Evolutionary conservation across 2,113 vertebrate genomes (phyloP).

Genomic region (Ciconia maguari): DNA sequence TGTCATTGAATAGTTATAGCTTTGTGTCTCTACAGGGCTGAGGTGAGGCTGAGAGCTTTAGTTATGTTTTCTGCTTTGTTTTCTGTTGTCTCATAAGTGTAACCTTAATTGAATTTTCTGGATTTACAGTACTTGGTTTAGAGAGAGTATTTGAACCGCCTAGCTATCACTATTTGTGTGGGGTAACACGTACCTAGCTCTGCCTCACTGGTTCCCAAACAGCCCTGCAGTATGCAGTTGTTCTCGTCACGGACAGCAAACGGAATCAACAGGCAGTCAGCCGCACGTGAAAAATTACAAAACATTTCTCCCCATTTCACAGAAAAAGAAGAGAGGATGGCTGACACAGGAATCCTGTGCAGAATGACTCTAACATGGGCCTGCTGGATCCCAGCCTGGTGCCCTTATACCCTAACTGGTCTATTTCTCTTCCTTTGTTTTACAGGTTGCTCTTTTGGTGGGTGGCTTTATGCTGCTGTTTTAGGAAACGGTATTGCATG

Average conservation of each 20-base stretch:
- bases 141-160: background rate
- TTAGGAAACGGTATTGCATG: background rate
- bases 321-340: background rate
- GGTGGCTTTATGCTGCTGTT: background rate
- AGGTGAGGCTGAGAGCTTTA: background rate
- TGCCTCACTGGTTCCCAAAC: background rate
- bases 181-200: background rate
- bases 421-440: background rate
- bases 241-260: background rate
- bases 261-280: background rate
- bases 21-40: background rate
- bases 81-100: background rate
- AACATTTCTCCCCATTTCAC: background rate
- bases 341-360: background rate
- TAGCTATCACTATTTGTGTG: background rate
- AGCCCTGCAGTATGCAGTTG: background rate
- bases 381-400: background rate
- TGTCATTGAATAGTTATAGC: background rate
- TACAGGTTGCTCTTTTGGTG: background rate
- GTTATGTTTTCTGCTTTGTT: background rate
- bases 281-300: accelerated
- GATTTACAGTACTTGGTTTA: background rate
- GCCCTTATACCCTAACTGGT: background rate
- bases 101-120: background rate
- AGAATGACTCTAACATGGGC: background rate